Evolutionary conservation across 2,888 invertebrate genomes (phyloP).

Genomic region (Gymnosoma rotundatum): DNA sequence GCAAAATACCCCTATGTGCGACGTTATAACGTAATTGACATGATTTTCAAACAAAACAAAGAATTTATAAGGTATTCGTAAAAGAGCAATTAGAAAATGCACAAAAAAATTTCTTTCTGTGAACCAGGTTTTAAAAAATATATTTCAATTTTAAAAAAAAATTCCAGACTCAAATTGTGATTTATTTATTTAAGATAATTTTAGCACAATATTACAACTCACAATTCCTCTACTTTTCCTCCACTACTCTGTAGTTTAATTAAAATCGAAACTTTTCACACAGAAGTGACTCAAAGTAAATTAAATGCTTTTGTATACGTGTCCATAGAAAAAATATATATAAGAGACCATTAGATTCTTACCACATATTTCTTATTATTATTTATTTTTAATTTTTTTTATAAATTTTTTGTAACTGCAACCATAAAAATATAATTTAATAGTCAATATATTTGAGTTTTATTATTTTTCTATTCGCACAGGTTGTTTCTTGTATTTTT

Average conservation of each 20-base stretch:
- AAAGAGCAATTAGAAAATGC: too few relatives aligned
- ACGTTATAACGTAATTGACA: too few relatives aligned
- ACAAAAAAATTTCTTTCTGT: too few relatives aligned
- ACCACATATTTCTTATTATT: neutral
- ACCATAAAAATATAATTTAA: constrained; percentile 49
- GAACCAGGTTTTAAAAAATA: too few relatives aligned
- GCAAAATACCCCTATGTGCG: too few relatives aligned
- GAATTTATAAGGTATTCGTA: too few relatives aligned
- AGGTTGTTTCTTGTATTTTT: constrained; percentile 28
- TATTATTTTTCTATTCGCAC: constrained; percentile 13
- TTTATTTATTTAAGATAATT: neutral
- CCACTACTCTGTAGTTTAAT: neutral
- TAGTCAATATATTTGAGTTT: constrained; percentile 16
- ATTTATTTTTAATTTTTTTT: neutral
- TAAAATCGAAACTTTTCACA: constrained; percentile 3
- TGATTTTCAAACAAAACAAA: too few relatives aligned
- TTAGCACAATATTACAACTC: neutral
- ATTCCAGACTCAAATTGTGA: neutral
- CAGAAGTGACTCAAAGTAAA: constrained; percentile 6
- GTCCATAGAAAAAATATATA: neutral
- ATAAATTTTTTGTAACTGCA: constrained; percentile 21
- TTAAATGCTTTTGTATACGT: neutral
- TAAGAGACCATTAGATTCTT: constrained; percentile 20
- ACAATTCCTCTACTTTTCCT: too few relatives aligned
- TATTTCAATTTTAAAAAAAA: too few relatives aligned